Percentiles rank a stretch among this genome's conserved stretches.
Evolutionary conservation across 1,140 invertebrate genomes (phyloP).

Genomic region (Cherax destructor): DNA sequence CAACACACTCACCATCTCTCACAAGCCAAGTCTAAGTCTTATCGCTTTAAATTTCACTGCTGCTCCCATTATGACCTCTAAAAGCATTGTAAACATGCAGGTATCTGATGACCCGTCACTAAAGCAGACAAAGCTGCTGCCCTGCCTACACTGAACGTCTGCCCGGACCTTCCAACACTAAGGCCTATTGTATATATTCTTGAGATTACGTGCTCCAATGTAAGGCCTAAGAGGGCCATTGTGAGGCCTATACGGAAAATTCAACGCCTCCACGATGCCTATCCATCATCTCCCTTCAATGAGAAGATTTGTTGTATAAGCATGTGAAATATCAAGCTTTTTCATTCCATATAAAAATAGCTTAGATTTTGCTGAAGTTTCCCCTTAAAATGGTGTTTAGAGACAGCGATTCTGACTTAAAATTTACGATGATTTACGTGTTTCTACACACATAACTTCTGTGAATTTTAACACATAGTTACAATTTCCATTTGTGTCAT

Average conservation of each 20-base stretch:
- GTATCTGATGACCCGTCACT: background rate
- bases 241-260: background rate
- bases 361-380: no score
- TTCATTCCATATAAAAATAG: no score
- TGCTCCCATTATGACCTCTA: background rate
- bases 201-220: background rate
- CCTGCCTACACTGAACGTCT: background rate
- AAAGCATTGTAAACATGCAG: background rate
- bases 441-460: no score
- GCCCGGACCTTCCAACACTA: background rate
- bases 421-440: no score
- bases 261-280: background rate
- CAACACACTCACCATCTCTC: no score
- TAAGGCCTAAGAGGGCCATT: background rate
- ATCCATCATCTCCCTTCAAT: background rate
- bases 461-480: no score
- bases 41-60: background rate
- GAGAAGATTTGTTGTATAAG: background rate
- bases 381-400: no score
- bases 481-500: background rate
- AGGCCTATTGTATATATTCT: conserved; percentile 2
- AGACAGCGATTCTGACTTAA: no score
- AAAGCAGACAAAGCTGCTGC: background rate
- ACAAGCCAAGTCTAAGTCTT: background rate
- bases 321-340: no score